Percentiles rank a stretch among this genome's conserved stretches.
phyloP scores from a whole-genome alignment of 2,113 vertebrate species.

The Cranoglanis bouderius region DNA sequence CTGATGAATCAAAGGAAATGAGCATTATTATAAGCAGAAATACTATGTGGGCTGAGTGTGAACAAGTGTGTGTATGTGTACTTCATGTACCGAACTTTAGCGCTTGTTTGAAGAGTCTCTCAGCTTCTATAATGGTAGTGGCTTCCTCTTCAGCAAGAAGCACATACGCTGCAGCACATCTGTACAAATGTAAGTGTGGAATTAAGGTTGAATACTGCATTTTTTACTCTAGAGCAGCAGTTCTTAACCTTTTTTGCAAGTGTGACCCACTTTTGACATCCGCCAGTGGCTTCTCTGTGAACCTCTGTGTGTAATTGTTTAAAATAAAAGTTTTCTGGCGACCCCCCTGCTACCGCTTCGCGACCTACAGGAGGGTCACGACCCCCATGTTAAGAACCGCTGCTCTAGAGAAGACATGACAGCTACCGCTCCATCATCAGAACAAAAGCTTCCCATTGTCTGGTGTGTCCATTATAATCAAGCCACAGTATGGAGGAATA shows the following conservation, averaged over 20 bases:
- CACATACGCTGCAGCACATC: conserved; percentile 94
- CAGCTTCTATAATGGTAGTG: conserved; percentile 94
- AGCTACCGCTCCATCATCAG: neutral
- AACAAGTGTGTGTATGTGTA: neutral
- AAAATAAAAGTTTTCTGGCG: too few relatives aligned
- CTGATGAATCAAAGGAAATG: conserved; percentile 52
- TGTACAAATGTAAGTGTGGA: conserved; percentile 55
- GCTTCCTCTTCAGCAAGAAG: conserved; percentile 97
- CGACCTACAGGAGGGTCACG: too few relatives aligned
- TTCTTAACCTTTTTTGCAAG: too few relatives aligned
- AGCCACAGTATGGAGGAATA: neutral
- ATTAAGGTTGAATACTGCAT: neutral
- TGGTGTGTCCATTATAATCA: neutral
- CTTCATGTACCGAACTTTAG: conserved; percentile 81
- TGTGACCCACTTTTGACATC: too few relatives aligned
- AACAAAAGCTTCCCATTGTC: neutral
- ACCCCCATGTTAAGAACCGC: too few relatives aligned
- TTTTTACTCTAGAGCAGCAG: too few relatives aligned
- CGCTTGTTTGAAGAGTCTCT: conserved; percentile 94
- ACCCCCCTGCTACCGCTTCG: too few relatives aligned
- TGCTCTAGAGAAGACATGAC: neutral
- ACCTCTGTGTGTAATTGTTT: too few relatives aligned
- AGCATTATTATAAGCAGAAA: neutral
- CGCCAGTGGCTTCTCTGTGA: too few relatives aligned
- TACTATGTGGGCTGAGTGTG: neutral